Evolutionary conservation across 2,797 vertebrate species (phyloP).

Genomic region (Ctenopoma multispine): DNA sequence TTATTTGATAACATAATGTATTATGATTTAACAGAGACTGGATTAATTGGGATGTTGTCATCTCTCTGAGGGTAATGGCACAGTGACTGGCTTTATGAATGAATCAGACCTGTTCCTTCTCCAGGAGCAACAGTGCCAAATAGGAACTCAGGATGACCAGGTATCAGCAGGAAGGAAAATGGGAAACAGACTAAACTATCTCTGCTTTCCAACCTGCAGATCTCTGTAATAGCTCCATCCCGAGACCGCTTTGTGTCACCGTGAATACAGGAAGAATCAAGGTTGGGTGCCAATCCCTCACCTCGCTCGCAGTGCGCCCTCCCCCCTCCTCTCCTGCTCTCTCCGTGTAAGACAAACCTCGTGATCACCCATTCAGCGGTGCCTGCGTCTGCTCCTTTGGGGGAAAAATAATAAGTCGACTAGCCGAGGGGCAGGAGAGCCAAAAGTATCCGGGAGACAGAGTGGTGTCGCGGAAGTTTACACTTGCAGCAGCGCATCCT

Average conservation of each 20-base stretch:
- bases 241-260: constrained; percentile 29
- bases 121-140: constrained; percentile 54
- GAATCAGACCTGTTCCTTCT: constrained; percentile 52
- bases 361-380: constrained; percentile 79
- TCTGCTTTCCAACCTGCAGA: constrained; percentile 9
- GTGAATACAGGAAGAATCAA: constrained; percentile 48
- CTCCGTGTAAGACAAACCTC: constrained; percentile 80
- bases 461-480: constrained; percentile 81
- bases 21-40: background rate
- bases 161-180: constrained; percentile 50
- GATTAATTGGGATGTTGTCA: constrained; percentile 38
- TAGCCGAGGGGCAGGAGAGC: constrained; percentile 27
- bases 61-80: constrained; percentile 41
- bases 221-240: background rate
- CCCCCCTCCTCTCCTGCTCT: constrained; percentile 25
- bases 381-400: constrained; percentile 63
- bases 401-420: constrained; percentile 47
- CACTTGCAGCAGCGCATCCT: constrained; percentile 63
- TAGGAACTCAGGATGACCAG: constrained; percentile 62
- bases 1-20: too few species aligned
- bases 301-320: constrained; percentile 61
- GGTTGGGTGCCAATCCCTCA: constrained; percentile 67
- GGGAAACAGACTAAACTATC: constrained; percentile 6
- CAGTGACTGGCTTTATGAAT: constrained; percentile 72
- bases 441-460: constrained; percentile 67